Conservation (phyloP, 1,140 invertebrate species). For the Ctenoplectra terminalis region DNA sequence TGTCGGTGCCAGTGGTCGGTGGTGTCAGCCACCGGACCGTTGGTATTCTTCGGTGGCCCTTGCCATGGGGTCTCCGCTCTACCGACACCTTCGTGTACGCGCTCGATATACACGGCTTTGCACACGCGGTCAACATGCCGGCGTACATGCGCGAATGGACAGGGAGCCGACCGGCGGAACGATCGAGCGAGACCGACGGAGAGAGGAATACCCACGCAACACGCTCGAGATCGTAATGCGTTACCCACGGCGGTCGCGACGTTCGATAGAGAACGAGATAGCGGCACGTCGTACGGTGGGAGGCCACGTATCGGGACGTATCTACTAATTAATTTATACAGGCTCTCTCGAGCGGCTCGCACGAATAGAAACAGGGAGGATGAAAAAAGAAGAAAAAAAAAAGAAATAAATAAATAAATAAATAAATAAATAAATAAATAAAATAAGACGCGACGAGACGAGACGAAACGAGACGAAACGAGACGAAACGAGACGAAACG, state of each 20-base stretch:
- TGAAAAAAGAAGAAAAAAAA: constrained; percentile 11
- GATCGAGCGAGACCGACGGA: neutral
- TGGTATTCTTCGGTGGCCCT: constrained; percentile 51
- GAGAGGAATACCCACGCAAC: constrained; percentile 39
- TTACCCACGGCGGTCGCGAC: constrained; percentile 65
- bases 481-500: neutral
- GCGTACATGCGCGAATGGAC: constrained; percentile 52
- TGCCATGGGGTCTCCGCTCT: constrained; percentile 48
- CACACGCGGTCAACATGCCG: constrained; percentile 46
- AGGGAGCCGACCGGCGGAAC: constrained; percentile 6
- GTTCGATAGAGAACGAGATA: constrained; percentile 70
- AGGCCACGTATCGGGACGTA: constrained; percentile 69
- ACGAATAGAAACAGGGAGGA: constrained; percentile 64
- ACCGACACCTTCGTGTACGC: constrained; percentile 62
- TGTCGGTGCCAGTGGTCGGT: constrained; percentile 20
- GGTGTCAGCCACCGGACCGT: constrained; percentile 56
- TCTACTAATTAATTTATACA: constrained; percentile 75
- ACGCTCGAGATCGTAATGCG: constrained; percentile 61
- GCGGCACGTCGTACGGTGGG: constrained; percentile 69
- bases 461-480: too few relatives aligned
- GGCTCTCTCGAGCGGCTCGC: constrained; percentile 59
- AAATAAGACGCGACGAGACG: too few relatives aligned
- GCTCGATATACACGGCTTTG: constrained; percentile 46
- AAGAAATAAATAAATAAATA: too few relatives aligned
- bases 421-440: too few relatives aligned